Evolutionary conservation across 2,113 vertebrate species (phyloP).

Genomic region (Hypomesus transpacificus): DNA sequence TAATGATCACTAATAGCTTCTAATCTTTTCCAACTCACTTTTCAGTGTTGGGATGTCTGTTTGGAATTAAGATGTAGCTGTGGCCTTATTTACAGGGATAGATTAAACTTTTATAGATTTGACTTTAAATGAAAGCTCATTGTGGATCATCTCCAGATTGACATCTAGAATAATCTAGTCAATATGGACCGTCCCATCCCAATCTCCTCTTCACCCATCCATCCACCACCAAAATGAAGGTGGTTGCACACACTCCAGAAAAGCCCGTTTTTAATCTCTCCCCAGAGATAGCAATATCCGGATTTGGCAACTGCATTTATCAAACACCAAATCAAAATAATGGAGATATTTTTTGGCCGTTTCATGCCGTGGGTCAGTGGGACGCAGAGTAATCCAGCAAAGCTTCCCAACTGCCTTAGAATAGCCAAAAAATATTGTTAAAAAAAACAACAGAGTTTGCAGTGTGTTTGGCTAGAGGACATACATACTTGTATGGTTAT

Average conservation of each 20-base stretch:
- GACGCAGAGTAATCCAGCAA: slow-evolving; percentile 24
- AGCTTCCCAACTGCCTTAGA: neutral
- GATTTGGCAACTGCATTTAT: slow-evolving; percentile 38
- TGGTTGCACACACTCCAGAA: slow-evolving; percentile 2
- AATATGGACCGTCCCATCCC: slow-evolving; percentile 26
- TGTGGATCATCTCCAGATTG: slow-evolving; percentile 20
- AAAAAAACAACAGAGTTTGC: neutral
- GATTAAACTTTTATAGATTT: slow-evolving; percentile 9
- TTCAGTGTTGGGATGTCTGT: neutral
- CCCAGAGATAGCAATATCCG: slow-evolving; percentile 17
- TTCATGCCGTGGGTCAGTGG: slow-evolving; percentile 13
- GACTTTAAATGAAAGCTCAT: slow-evolving; percentile 5
- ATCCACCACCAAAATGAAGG: neutral
- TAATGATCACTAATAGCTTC: neutral
- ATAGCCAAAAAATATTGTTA: neutral
- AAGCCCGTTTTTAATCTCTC: slow-evolving; percentile 30
- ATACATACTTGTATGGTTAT: neutral
- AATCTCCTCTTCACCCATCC: neutral
- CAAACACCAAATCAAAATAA: slow-evolving; percentile 32
- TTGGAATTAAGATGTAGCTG: neutral
- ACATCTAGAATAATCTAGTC: slow-evolving; percentile 22
- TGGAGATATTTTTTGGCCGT: slow-evolving; percentile 15
- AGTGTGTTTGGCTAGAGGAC: neutral
- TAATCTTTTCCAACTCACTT: neutral
- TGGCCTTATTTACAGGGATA: slow-evolving; percentile 12